Conservation (phyloP, 2,888 invertebrate genomes). For the Mimas tiliae region DNA sequence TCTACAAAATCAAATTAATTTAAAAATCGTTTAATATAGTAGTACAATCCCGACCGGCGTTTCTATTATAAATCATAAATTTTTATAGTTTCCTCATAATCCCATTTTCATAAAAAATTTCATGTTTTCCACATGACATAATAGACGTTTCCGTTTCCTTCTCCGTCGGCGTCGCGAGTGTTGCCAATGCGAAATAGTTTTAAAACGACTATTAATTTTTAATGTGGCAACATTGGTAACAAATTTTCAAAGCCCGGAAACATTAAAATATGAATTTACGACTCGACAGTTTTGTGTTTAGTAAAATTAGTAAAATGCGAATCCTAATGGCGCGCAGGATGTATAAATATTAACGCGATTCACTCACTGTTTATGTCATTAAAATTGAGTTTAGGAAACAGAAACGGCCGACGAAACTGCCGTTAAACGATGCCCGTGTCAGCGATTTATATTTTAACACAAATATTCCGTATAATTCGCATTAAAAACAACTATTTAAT, state of each 20-base stretch:
- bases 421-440: slow-evolving; percentile 42
- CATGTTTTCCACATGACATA: slow-evolving; percentile 74
- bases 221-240: slow-evolving; percentile 75
- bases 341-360: slow-evolving; percentile 75
- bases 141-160: slow-evolving; percentile 77
- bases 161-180: slow-evolving; percentile 57
- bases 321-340: slow-evolving; percentile 71
- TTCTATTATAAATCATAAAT: slow-evolving; percentile 59
- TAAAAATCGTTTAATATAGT: slow-evolving; percentile 27
- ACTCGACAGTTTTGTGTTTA: slow-evolving; percentile 72
- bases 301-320: slow-evolving; percentile 76
- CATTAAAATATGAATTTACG: slow-evolving; percentile 80
- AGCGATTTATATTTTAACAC: slow-evolving; percentile 40
- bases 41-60: slow-evolving; percentile 26
- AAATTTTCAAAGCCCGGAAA: slow-evolving; percentile 75
- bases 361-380: slow-evolving; percentile 63
- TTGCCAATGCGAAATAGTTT: slow-evolving; percentile 81
- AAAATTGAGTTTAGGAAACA: slow-evolving; percentile 55
- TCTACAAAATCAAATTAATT: slow-evolving; percentile 23
- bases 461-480: slow-evolving; percentile 34
- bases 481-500: slow-evolving; percentile 37
- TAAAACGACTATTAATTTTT: slow-evolving; percentile 78
- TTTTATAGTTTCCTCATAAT: slow-evolving; percentile 74
- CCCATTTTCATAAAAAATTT: slow-evolving; percentile 64
- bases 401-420: slow-evolving; percentile 57